These are phyloP conservation scores for Ischnura elegans DNA, from an alignment of 2,888 invertebrate genomes.

Conservation along the genomic window DNA sequence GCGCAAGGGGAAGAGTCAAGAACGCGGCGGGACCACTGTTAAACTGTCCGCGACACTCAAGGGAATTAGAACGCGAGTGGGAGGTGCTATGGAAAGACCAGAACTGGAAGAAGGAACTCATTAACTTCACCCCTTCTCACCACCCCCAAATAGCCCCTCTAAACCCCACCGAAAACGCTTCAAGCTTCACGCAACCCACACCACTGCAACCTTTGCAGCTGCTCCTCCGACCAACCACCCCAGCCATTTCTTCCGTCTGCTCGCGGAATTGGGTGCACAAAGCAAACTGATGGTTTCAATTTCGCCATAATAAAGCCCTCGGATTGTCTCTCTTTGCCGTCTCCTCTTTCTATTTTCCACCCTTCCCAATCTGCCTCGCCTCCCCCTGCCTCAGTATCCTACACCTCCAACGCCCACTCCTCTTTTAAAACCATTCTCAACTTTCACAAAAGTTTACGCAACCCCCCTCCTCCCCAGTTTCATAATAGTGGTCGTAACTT, in stretches of 20 bases:
- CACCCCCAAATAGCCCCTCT: background rate
- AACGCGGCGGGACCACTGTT: background rate
- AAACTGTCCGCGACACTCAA: constrained; percentile 21
- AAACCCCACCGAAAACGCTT: background rate
- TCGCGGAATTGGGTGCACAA: background rate
- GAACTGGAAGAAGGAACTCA: background rate
- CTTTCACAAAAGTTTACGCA: constrained; percentile 19
- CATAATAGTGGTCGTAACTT: constrained; percentile 9
- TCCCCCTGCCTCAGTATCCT: background rate
- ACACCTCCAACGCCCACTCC: background rate
- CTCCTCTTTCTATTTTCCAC: background rate
- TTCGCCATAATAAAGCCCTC: constrained; percentile 33
- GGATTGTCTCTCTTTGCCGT: background rate
- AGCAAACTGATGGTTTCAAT: constrained; percentile 35
- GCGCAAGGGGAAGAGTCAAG: too few relatives aligned
- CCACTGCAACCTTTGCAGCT: background rate
- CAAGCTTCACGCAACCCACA: too few relatives aligned
- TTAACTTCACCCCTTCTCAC: background rate
- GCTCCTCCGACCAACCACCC: background rate
- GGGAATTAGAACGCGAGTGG: background rate
- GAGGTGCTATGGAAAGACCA: background rate
- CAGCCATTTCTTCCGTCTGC: background rate
- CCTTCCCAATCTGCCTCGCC: background rate
- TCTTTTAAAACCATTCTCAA: background rate
- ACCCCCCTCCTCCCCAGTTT: background rate